A percentile compares a stretch with the other conserved stretches of the same genome.
phyloP scores from a whole-genome alignment of 2,113 vertebrate species.

The Mesoclemmys tuberculata region DNA sequence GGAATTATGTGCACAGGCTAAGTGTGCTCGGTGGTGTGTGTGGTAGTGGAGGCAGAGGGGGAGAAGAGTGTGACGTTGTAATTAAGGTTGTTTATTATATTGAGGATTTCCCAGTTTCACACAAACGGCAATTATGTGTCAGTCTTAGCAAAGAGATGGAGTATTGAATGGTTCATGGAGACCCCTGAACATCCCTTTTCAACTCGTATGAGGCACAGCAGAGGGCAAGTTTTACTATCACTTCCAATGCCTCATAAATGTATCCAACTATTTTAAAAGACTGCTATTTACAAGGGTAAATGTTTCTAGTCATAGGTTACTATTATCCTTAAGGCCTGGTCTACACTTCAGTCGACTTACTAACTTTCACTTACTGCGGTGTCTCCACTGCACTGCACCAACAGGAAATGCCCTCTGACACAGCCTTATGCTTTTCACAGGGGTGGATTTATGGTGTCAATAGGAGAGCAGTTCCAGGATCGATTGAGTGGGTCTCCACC shows the following conservation, averaged over 20 bases:
- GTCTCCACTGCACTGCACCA: too few relatives aligned
- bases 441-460: too few relatives aligned
- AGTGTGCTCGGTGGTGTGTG: neutral
- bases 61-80: neutral
- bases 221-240: too few relatives aligned
- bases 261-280: neutral
- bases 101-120: neutral
- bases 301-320: too few relatives aligned
- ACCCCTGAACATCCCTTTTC: neutral
- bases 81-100: neutral
- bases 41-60: neutral
- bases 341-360: too few relatives aligned
- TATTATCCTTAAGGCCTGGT: too few relatives aligned
- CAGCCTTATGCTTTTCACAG: too few relatives aligned
- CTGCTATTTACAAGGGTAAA: neutral
- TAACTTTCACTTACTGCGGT: too few relatives aligned
- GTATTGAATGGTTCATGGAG: neutral
- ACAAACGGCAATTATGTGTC: neutral
- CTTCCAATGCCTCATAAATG: neutral
- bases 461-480: too few relatives aligned
- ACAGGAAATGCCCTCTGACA: too few relatives aligned
- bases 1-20: rapidly evolving
- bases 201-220: neutral
- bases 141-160: too few relatives aligned
- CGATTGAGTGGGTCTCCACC: too few relatives aligned